Percentiles rank a stretch among this genome's conserved stretches.
Evolutionary conservation across 2,113 vertebrate species (phyloP).

Genomic region (Fregata magnificens): DNA sequence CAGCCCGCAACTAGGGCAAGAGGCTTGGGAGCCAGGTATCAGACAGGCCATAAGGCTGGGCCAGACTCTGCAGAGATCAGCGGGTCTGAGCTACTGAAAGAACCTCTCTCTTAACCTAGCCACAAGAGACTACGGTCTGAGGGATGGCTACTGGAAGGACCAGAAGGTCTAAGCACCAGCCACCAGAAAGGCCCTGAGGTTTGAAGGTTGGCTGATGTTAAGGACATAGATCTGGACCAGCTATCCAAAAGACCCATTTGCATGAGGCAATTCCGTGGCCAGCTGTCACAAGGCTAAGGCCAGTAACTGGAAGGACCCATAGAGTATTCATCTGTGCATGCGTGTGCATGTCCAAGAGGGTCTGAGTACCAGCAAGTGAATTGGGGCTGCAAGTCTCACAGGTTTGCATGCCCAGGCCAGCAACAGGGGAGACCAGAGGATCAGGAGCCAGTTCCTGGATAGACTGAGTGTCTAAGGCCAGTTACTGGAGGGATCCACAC

Average conservation of each 20-base stretch:
- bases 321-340: background rate
- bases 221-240: background rate
- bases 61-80: background rate
- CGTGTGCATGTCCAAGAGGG: background rate
- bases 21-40: background rate
- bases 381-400: rapidly evolving
- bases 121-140: background rate
- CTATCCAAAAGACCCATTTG: background rate
- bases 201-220: background rate
- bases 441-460: background rate
- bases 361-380: background rate
- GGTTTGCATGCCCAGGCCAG: background rate
- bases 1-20: background rate
- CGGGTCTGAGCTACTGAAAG: background rate
- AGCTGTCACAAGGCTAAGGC: background rate
- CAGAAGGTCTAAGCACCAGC: background rate
- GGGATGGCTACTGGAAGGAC: background rate
- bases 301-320: background rate
- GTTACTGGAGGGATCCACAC: background rate
- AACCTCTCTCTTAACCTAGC: background rate
- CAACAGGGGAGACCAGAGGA: background rate
- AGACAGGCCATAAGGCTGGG: rapidly evolving
- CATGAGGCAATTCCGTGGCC: background rate
- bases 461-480: background rate
- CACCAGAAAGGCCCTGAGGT: background rate